Percentiles rank a stretch among this genome's conserved stretches.
Conservation (phyloP, 2,113 vertebrate species). For the Protobothrops mucrosquamatus region DNA sequence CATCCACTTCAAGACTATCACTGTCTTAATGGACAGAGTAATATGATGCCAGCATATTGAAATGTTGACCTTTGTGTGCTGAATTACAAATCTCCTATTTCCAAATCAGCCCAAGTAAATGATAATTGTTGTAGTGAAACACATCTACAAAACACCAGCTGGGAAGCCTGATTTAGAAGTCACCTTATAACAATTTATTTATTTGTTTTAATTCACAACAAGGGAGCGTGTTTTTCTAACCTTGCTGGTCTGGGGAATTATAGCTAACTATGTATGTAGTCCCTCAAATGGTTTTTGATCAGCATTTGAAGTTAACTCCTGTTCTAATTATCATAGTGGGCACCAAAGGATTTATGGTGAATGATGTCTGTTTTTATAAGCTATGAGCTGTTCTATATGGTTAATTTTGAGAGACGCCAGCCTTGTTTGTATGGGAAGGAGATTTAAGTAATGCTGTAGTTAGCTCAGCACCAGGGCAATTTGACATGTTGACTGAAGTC, state of each 20-base stretch:
- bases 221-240: not conserved
- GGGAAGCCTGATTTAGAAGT: not conserved
- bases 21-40: not conserved
- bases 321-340: not conserved
- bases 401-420: conserved; percentile 42
- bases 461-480: conserved; percentile 43
- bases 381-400: conserved; percentile 15
- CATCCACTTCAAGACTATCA: not conserved
- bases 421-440: conserved; percentile 23
- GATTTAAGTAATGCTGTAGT: conserved; percentile 50
- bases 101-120: not conserved
- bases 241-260: not conserved
- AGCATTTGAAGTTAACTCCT: conserved; percentile 29
- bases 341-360: conserved; percentile 34
- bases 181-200: not conserved
- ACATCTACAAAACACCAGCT: not conserved
- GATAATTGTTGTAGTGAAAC: not conserved
- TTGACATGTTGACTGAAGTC: conserved; percentile 55
- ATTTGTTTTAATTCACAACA: not conserved
- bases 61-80: not conserved
- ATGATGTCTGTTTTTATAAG: conserved; percentile 46
- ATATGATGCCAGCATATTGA: not conserved
- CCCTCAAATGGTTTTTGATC: not conserved
- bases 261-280: not conserved
- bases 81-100: not conserved